Base-by-base conservation (phyloP, 2,888 invertebrate genomes). In the Heliconius sara region DNA sequence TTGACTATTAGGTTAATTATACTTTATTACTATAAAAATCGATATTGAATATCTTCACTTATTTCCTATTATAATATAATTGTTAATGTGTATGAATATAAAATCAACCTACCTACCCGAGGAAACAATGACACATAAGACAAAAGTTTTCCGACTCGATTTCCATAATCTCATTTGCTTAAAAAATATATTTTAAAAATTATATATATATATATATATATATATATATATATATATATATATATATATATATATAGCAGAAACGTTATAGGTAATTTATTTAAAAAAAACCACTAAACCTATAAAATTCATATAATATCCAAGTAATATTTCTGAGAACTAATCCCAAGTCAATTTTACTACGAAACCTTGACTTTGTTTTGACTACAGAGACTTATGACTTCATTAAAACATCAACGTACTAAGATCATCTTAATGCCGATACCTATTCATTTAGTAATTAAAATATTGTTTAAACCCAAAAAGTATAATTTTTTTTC, bases 371-470 rank as follows among this genome's bases (percentile, higher is more conserved):
- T 72, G 72, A 72, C 67, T 47, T 34, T 80, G 76, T 80, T 80
- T 78, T 39, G 76, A 78, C 67, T 78, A 76, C 67, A 72, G 22
- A 60, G 67, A 80, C 78, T 78, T 72, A 78, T 78, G 78, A 72
- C 39, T 66, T 43, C 65, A 78, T 43, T 34, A 76, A 78, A 66
- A 71, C 70, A 65, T 67, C 74, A 34, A 74, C n/a, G 19, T 52
- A 52, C 39, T 34, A 25, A 19, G 19, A 43, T 43, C 25, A 25
- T 22, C 10, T 63, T 34, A 7, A 52, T 52, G 22, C 52, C 19
- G 72, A 57, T 30, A 63, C n/a, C 27, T 74, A 73, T 74, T 16
- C 16, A 25, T 70, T 7, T 43, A 22, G 16, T 19, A 68, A 68
- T 60, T 47, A 13, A 27, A 39, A 52, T 52, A 7, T 25, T 63